A percentile compares a stretch with the other conserved stretches of the same genome.
Conservation (phyloP, 1,140 invertebrate species). For the Hyles vespertilio region DNA sequence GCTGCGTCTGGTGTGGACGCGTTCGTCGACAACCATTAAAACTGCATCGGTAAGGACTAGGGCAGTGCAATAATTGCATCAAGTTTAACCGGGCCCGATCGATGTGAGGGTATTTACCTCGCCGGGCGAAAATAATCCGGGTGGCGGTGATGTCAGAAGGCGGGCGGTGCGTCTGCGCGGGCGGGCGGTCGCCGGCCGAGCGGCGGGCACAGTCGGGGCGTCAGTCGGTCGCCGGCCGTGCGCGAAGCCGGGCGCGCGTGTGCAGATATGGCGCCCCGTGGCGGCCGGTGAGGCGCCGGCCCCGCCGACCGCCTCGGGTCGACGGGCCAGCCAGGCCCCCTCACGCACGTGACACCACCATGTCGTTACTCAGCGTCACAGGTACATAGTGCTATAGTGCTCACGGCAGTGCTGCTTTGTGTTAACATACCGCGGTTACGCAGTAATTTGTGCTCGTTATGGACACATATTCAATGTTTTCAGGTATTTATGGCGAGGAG, state of each 20-base stretch:
- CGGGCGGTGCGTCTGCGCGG: conserved; percentile 47
- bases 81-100: conserved; percentile 71
- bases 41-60: conserved; percentile 60
- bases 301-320: conserved; percentile 69
- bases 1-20: no score
- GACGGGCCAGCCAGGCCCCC: conserved; percentile 58
- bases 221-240: conserved; percentile 70
- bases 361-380: conserved; percentile 76
- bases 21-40: no score
- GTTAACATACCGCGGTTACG: conserved; percentile 29
- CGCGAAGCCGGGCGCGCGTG: conserved; percentile 61
- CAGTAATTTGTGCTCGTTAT: conserved; percentile 44
- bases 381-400: conserved; percentile 44
- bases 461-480: conserved; percentile 31
- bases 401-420: conserved; percentile 32
- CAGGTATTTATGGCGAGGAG: conserved; percentile 24
- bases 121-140: conserved; percentile 72
- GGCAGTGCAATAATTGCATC: conserved; percentile 73
- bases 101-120: conserved; percentile 74
- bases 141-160: conserved; percentile 68
- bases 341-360: conserved; percentile 54
- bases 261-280: conserved; percentile 64
- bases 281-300: conserved; percentile 68
- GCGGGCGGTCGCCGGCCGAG: conserved; percentile 4
- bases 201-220: conserved; percentile 34